A percentile compares a stretch with the other conserved stretches of the same genome.
Evolutionary conservation across 2,113 vertebrate genomes (phyloP).

Genomic region (Anolis carolinensis): DNA sequence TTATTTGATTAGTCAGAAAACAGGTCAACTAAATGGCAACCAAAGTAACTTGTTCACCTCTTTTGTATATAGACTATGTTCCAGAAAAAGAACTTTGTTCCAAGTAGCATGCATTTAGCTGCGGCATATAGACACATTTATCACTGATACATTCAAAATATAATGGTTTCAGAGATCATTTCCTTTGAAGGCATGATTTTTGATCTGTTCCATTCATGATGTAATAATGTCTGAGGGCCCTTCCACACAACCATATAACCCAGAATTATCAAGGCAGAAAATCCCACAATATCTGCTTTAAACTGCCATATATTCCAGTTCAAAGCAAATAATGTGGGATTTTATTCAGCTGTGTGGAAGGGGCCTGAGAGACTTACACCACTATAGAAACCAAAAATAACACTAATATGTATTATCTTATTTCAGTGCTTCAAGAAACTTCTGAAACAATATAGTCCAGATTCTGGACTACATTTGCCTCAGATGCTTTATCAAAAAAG

Average conservation of each 20-base stretch:
- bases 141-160: background rate
- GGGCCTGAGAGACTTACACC: background rate
- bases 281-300: too few relatives aligned
- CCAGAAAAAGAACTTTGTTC: background rate
- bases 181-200: background rate
- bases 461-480: background rate
- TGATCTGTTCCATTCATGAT: background rate
- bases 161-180: background rate
- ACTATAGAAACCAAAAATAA: background rate
- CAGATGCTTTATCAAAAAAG: accelerated
- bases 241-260: too few relatives aligned
- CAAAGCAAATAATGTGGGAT: too few relatives aligned
- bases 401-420: background rate
- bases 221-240: background rate
- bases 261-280: too few relatives aligned
- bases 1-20: background rate
- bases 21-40: background rate
- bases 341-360: too few relatives aligned
- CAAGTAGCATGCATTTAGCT: background rate
- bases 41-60: background rate
- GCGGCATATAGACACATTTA: background rate
- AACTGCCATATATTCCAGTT: too few relatives aligned
- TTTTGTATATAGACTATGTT: background rate
- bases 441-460: background rate
- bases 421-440: conserved; percentile 14